Conservation (phyloP, 2,113 vertebrate genomes). For the Thryonomys swinderianus region DNA sequence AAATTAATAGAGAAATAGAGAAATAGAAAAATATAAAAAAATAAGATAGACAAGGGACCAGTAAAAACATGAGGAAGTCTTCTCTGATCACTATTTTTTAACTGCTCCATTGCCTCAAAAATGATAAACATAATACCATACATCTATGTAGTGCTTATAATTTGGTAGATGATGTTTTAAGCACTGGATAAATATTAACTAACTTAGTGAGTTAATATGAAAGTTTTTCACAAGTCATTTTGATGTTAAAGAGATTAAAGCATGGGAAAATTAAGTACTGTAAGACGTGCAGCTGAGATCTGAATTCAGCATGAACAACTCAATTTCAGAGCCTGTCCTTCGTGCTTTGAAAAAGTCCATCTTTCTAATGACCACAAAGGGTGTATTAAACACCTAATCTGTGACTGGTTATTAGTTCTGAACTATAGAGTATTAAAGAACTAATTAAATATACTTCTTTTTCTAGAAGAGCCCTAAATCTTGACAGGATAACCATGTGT, state of each 20-base stretch:
- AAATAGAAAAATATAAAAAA: too few relatives aligned
- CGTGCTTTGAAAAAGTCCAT: not conserved
- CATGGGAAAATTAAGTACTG: not conserved
- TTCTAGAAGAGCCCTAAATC: not conserved
- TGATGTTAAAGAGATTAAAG: not conserved
- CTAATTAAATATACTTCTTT: not conserved
- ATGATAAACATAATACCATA: not conserved
- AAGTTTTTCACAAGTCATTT: not conserved
- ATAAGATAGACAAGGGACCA: not conserved
- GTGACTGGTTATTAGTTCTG: not conserved
- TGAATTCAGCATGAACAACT: not conserved
- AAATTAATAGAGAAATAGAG: too few relatives aligned
- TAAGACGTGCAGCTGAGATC: not conserved
- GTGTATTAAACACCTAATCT: not conserved
- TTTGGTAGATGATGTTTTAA: not conserved
- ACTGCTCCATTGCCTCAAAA: not conserved
- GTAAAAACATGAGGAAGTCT: not conserved
- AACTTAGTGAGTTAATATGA: not conserved
- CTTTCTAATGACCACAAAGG: not conserved
- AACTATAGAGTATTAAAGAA: not conserved
- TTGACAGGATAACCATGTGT: not conserved
- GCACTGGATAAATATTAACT: not conserved
- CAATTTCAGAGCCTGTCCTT: not conserved
- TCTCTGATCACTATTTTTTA: not conserved
- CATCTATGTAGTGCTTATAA: not conserved